A percentile compares a stretch with the other conserved stretches of the same genome.
Conservation (phyloP, 2,797 vertebrate genomes). For the Schizopygopsis pylzovi region DNA sequence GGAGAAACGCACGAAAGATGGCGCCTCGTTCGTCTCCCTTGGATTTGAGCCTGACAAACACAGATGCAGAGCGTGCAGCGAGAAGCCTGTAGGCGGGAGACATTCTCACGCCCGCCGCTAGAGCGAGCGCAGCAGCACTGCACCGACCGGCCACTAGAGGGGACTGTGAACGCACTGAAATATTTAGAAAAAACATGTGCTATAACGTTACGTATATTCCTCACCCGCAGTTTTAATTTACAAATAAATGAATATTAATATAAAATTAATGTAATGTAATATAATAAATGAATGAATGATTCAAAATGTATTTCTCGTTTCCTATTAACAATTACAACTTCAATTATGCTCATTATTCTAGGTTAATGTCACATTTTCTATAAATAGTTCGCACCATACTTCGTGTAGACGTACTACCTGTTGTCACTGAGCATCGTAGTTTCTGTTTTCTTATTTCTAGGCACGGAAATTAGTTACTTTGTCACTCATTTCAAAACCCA, state of each 20-base stretch:
- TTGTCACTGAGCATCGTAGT: too few relatives aligned
- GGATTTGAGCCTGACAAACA: conserved; percentile 83
- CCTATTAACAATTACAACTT: neutral
- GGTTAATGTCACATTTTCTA: neutral
- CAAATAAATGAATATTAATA: too few relatives aligned
- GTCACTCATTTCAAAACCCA: neutral
- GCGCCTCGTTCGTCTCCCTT: conserved; percentile 89
- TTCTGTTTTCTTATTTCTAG: neutral
- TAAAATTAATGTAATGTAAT: too few relatives aligned
- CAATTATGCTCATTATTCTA: neutral
- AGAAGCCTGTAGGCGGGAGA: conserved; percentile 78
- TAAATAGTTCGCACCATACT: too few relatives aligned
- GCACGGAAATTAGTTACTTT: neutral
- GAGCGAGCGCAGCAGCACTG: conserved; percentile 65
- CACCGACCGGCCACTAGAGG: conserved; percentile 71
- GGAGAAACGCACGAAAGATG: conserved; percentile 91
- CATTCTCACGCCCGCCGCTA: conserved; percentile 75
- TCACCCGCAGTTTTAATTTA: neutral
- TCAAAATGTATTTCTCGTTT: neutral
- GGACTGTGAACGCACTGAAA: conserved; percentile 22
- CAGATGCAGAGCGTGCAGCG: conserved; percentile 73
- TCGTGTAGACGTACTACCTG: too few relatives aligned
- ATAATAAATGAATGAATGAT: too few relatives aligned
- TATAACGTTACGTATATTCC: neutral
- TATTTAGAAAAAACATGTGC: neutral